Base-by-base conservation (phyloP, 2,888 invertebrate genomes). In the Rosalia funebris region DNA sequence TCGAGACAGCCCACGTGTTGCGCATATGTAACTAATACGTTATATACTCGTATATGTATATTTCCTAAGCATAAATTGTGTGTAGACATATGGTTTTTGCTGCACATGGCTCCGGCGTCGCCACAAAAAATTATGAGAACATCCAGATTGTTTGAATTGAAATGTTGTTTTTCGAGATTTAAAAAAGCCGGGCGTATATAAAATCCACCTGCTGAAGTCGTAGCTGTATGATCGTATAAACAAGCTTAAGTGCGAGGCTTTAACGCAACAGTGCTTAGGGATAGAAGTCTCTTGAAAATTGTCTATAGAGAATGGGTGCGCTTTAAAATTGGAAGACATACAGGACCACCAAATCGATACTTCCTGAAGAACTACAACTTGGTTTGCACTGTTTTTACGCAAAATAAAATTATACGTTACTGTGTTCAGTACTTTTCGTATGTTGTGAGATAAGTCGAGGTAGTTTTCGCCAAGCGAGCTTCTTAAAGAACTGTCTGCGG, bases 1-100 rank as follows among this genome's bases (percentile, higher is more conserved):
- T 48, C 10, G 36, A 17, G 20, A 17, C 44, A 17, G 36, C 19
- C 36, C 48, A 48, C 48, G 48, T 48, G 48, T 48, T 48, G 48
- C 36, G 48, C 48, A 48, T 48, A 14, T 48, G 48, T 48, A 48
- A 48, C 48, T 37, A 37, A 48, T 48, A 47, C 34, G 16, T 47
- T 31, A 47, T 32, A 31, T 17, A 41, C 25, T 5, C 19, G 12
- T 47, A 34, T 47, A 47, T 37, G 48, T 48, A 37, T 48, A 37
- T 48, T 48, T 37, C 37, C 37, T n/a, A 48, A 48, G 36, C 11
- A 41, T 41, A 41, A 19, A 41, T 41, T 17, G 17, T 34, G 14
- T 32, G 48, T 17, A 3, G 20, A 19, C 48, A 48, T 48, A 48
- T 48, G 48, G 48, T 48, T 48, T 48, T 36, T 48, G 48, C 19